Base-by-base conservation (phyloP, 1,140 invertebrate genomes). In the Rhizoglyphus robini region DNA sequence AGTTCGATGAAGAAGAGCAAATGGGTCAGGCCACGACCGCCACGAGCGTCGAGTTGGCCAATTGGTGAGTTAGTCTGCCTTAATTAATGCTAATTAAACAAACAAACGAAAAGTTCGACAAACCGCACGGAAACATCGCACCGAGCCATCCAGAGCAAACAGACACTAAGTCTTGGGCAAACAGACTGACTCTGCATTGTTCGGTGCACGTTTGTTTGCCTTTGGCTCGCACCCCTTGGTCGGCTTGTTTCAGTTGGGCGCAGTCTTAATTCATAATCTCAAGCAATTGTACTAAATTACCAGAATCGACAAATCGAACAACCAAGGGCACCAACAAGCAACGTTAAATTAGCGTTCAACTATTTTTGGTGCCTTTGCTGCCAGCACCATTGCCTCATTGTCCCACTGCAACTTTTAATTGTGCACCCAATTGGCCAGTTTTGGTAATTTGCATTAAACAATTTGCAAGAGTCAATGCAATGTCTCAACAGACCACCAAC, bases 181-280 rank as follows among this genome's bases (percentile, higher is more conserved):
- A 54, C 51, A 54, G 51, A 27, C 51, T 20, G 23, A 54, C 15
- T 54, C 51, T 5, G 51, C 23, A 5, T 8, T 27, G 51, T 54
- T 27, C 8, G 8, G 51, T 54, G 51, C 51, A 54, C 51, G 51
- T 54, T 54, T 54, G 51, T 54, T 54, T 54, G 31, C 23, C 20
- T 20, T 8, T 20, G 41, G 15, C 41, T 46, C 15, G 8, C 20
- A 54, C 51, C 8, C 51, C 8, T 54, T 54, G 8, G 51, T 54
- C 23, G 8, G 23, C 23, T 54, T 5, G 51, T 32, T 54, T 54
- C 51, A 54, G 8, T 23, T 32, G 51, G 36, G 18, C 8, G 20
- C 20, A 54, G 20, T 20, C 51, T 54, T 54, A 54, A 54, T 54
- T 54, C 51, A 54, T 54, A 54, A 54, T 54, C 51, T 54, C 51